Evolutionary conservation across 2,113 vertebrate species (phyloP), one percentile per base, ranked within the genome.

Genomic region (Genyomyrus donnyi): DNA sequence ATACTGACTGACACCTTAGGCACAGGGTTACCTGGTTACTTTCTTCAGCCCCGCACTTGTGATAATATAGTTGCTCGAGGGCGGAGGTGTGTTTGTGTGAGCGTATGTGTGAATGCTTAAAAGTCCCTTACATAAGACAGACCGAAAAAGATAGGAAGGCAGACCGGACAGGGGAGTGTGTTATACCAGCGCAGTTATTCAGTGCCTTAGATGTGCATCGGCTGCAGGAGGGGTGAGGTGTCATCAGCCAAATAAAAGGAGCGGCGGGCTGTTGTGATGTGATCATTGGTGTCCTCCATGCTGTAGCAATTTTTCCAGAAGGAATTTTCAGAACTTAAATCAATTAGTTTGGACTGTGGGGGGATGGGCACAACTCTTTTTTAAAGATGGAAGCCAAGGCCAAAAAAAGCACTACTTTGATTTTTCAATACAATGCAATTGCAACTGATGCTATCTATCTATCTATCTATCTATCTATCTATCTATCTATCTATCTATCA

Each of bases 51-150:
- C 42, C 21, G 24, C 19, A 46, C 45, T 80, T 80, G 74, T 42
- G 74, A 80, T 80, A 80, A 39, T 46, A 86, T 24, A 15, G 84
- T 46, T 50, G 27, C 49, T 53, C 2, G 27, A 53, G 50, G 85
- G 85, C 10, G 85, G 50, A 52, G 85, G 85, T 87, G 49, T 87
- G 48, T 87, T 48, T 48, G 45, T 85, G 83, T 48, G 83, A 46
- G 85, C 50, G 50, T 87, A 85, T 53, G 85, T 53, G 85, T 87
- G 50, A 87, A 56, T 53, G 50, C n/a, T 35, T 53, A 87, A 87
- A 87, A 31, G 49, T 87, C 50, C 56, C 31, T 87, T 87, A 87
- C 49, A 87, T 52, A 53, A 87, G 31, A 13, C 85, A 24, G 31
- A 87, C 50, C 15, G 13, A 35, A 53, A 53, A 56, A 27, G 9